phyloP scores from a whole-genome alignment of 53 echinoderm and acorn worm species.

The Temnopleurus reevesii region DNA sequence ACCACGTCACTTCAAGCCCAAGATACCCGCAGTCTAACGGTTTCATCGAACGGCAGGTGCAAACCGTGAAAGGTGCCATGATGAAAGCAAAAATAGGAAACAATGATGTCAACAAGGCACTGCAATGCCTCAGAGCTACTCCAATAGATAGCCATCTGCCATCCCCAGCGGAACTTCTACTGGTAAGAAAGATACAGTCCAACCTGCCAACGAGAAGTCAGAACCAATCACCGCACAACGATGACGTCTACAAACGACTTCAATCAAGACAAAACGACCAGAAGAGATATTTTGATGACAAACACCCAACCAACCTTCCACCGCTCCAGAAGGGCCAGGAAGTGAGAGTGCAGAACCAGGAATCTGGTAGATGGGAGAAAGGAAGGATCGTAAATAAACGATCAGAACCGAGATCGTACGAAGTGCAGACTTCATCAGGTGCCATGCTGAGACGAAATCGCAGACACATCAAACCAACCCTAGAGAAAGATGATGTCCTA shows the following conservation, averaged over 20 bases:
- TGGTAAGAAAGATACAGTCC: slow-evolving; percentile 54
- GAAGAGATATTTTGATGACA: slow-evolving; percentile 61
- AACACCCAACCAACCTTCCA: slow-evolving; percentile 23
- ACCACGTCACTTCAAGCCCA: slow-evolving; percentile 70
- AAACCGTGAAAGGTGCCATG: slow-evolving; percentile 65
- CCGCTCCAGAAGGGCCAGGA: slow-evolving; percentile 44
- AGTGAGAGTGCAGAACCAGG: slow-evolving; percentile 49
- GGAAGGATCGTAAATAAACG: slow-evolving; percentile 30
- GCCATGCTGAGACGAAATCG: not conserved
- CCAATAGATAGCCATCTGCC: slow-evolving; percentile 59
- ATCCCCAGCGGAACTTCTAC: slow-evolving; percentile 65
- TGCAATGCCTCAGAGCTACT: slow-evolving; percentile 62
- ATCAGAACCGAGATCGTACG: slow-evolving; percentile 53
- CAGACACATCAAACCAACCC: slow-evolving; percentile 15
- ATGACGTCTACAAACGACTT: slow-evolving; percentile 49
- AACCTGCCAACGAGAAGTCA: slow-evolving; percentile 59
- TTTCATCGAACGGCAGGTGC: slow-evolving; percentile 61
- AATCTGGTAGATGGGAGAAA: slow-evolving; percentile 48
- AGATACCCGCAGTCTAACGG: slow-evolving; percentile 71
- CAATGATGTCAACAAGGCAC: slow-evolving; percentile 37
- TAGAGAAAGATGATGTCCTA: too few species aligned
- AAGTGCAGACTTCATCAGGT: not conserved
- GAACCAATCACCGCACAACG: not conserved
- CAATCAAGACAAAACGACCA: slow-evolving; percentile 46
- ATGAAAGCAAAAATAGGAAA: slow-evolving; percentile 59